Conservation (phyloP, 2,113 vertebrate genomes). For the Gyps fulvus region DNA sequence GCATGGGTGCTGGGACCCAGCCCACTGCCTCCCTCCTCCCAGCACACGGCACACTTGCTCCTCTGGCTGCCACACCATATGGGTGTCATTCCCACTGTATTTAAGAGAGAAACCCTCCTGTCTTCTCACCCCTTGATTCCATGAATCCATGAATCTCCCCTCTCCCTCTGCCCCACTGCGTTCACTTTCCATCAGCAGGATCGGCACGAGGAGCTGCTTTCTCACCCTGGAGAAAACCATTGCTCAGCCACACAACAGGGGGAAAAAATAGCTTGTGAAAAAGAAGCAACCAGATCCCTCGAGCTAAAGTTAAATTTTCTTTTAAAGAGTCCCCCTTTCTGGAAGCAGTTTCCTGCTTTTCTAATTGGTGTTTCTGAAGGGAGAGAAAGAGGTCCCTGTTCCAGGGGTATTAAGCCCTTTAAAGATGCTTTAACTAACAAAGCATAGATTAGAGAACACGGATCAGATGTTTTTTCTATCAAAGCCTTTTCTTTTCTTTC, state of each 20-base stretch:
- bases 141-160: background rate
- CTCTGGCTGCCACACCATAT: background rate
- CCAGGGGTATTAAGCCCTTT: background rate
- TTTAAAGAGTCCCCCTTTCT: background rate
- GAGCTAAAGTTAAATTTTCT: background rate
- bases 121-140: background rate
- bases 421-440: conserved; percentile 42
- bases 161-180: background rate
- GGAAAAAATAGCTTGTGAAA: background rate
- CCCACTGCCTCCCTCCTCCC: background rate
- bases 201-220: background rate
- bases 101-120: background rate
- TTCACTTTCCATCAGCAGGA: background rate
- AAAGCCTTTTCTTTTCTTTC: conserved; percentile 45
- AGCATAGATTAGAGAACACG: conserved; percentile 48
- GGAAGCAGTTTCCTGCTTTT: conserved; percentile 22
- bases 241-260: background rate
- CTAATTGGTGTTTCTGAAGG: conserved; percentile 34
- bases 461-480: conserved; percentile 68
- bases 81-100: background rate
- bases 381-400: conserved; percentile 44
- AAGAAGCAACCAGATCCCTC: background rate
- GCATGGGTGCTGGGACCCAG: background rate
- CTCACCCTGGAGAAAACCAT: background rate
- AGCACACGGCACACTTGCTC: background rate